Evolutionary conservation across 2,888 invertebrate genomes (phyloP), one percentile per base, ranked within the genome.

Genomic region (Lissonota sp.): DNA sequence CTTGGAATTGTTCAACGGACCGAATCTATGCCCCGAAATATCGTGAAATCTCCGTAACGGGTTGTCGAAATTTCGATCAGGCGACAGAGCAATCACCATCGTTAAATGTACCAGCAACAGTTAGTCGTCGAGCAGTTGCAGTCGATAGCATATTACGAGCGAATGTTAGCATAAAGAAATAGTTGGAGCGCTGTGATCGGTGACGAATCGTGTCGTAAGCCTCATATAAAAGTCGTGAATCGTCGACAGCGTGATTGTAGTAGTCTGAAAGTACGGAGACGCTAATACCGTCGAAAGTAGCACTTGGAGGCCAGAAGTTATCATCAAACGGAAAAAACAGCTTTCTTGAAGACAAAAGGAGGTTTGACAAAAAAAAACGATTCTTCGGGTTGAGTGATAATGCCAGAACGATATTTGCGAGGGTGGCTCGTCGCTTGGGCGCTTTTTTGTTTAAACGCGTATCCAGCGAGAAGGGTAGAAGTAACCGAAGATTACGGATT

Each of bases 151-250:
- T 66, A 37, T 72, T 37, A 26, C 62, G 63, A 75, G 76, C 76
- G 83, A 84, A 83, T 76, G 82, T 83, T 83, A 84, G 83, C 83
- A 84, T 51, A 66, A 71, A 26, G 16, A 71, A 63, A 77, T 58
- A 70, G 62, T 55, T 53, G 46, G 72, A 81, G 78, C 80, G 83
- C 69, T 53, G 69, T 70, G 73, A 84, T 83, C 77, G 69, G 81
- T 67, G 55, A 80, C 79, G 75, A 83, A 57, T 75, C 49, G 67
- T 67, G 70, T 49, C n/a, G 60, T 53, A 63, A 80, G 26, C 57
- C 55, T 66, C 14, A 83, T 91, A 91, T 91, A 91, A 91, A 91
- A 89, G 91, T 86, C 86, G 80, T 77, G 78, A 76, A 74, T 79
- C 71, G 83, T 74, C 79, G 79, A 79, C 67, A 75, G 73, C 55